Conservation (phyloP, 2,888 invertebrate species). For the Mythimna albipuncta region DNA sequence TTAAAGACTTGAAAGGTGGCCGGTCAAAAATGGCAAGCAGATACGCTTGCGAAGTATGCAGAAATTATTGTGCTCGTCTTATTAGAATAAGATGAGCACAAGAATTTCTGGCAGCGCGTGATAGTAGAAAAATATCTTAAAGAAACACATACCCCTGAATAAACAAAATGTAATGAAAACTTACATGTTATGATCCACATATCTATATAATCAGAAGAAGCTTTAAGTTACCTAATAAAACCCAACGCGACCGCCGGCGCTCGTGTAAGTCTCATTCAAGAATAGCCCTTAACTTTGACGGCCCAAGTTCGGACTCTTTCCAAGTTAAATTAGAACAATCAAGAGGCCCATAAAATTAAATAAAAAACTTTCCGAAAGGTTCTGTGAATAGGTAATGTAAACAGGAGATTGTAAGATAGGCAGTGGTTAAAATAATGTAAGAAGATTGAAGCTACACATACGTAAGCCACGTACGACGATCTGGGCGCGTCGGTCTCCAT, state of each 20-base stretch:
- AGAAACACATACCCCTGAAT: too few relatives aligned
- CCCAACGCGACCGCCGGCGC: background rate
- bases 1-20: too few relatives aligned
- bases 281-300: conserved; percentile 41
- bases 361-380: conserved; percentile 42
- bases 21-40: too few relatives aligned
- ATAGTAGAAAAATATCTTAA: too few relatives aligned
- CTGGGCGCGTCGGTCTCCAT: too few relatives aligned
- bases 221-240: background rate
- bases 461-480: too few relatives aligned
- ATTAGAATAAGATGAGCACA: background rate
- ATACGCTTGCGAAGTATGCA: too few relatives aligned
- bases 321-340: conserved; percentile 57
- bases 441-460: too few relatives aligned
- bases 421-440: background rate
- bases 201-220: background rate
- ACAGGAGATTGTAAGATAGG: conserved; percentile 5
- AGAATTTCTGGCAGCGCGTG: too few relatives aligned
- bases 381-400: conserved; percentile 25
- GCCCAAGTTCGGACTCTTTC: conserved; percentile 25
- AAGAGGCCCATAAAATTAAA: conserved; percentile 40
- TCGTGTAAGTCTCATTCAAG: conserved; percentile 18
- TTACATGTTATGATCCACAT: background rate
- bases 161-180: background rate
- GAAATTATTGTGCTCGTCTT: background rate